These are phyloP conservation scores for Alcedo atthis DNA, from an alignment of 2,797 vertebrate species.

Conservation along the genomic window DNA sequence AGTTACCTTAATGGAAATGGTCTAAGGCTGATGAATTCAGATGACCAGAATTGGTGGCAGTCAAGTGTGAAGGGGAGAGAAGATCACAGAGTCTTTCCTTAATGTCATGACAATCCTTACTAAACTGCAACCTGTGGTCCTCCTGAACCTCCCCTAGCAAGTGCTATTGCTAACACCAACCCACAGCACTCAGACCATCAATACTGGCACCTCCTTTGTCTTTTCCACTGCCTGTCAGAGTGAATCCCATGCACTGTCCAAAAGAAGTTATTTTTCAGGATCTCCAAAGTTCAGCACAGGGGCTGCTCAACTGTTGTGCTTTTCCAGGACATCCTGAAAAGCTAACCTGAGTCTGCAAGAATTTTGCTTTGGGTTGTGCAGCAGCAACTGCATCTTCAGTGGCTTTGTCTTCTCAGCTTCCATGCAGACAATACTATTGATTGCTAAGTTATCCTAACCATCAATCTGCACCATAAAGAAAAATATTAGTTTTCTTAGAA, in stretches of 20 bases:
- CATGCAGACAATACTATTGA: neutral
- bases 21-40: neutral
- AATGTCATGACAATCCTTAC: neutral
- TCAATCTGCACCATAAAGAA: accelerated
- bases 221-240: neutral
- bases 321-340: neutral
- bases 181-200: neutral
- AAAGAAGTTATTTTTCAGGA: neutral
- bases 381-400: neutral
- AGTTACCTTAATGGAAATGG: neutral
- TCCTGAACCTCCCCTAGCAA: neutral
- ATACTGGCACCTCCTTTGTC: neutral
- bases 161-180: neutral
- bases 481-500: neutral
- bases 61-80: neutral
- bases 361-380: neutral
- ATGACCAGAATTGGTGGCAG: neutral
- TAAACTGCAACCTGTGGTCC: neutral
- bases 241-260: neutral
- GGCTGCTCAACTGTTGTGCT: neutral
- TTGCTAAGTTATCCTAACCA: accelerated
- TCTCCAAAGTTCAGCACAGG: neutral
- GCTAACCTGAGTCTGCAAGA: neutral
- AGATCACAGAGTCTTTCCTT: neutral
- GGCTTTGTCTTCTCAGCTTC: neutral